Evolutionary conservation across 2,888 invertebrate genomes (phyloP), one percentile per base, ranked within the genome.

Genomic region (Molorchus minor): DNA sequence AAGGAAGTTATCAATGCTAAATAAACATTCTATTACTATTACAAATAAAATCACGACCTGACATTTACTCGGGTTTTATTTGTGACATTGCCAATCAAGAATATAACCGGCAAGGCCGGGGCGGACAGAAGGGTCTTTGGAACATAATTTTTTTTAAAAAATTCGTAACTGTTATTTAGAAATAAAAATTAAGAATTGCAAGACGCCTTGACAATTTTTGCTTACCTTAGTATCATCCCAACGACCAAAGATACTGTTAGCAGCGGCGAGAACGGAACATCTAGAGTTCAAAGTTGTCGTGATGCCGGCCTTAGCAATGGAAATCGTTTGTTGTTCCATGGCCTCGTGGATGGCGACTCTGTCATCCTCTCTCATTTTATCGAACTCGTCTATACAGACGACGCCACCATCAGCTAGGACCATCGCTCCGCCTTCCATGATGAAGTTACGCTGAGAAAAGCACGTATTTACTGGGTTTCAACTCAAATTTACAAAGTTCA

Each of bases 311-410:
- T 99, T 99, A 1, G 99, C 98, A 69, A 99, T 97, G 1, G 98
- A 98, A 75, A 99, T 99, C 2, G 99, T 99, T 82, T 99, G 99
- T 77, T 99, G 99, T 79, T 99, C 99, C 99, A 99, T 99, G 17
- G 99, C 99, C 83, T 99, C 99, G 81, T 99, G 99, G 77, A 99
- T 99, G 36, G 98, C 98, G 5, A 99, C 99, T 67, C 98, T 86
- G 81, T 99, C 99, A 78, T 99, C 98, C 81, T 99, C 98, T 53
- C 95, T 86, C 99, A 99, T 99, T 84, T 99, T 99, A 82, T 99
- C 98, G 80, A 99, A 99, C 82, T 99, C 99, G 80, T 99, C 99
- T 77, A 99, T 99, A 80, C 99, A 99, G 0, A 99, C 98, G 1
- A 98, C 97, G 20, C 99, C 99, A 2, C 98, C 98, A 82, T 99